These are phyloP conservation scores for Sarcophaga caerulescens DNA, from an alignment of 2,888 invertebrate species.

Conservation along the genomic window DNA sequence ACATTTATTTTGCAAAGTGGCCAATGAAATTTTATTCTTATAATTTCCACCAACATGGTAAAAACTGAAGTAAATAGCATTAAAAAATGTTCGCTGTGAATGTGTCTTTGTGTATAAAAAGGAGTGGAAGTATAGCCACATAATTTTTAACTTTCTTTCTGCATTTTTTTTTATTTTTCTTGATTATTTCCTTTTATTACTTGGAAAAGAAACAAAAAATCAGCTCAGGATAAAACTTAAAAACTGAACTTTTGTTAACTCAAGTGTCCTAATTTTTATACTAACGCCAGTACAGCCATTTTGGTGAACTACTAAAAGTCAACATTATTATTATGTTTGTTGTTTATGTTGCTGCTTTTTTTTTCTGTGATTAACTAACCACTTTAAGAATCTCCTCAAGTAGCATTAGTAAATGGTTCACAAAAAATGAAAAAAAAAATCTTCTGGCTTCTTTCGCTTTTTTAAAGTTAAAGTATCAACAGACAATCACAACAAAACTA, in stretches of 20 bases:
- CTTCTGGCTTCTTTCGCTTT: background rate
- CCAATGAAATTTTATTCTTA: background rate
- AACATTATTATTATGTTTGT: conserved; percentile 7
- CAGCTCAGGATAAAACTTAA: conserved; percentile 30
- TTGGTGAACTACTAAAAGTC: background rate
- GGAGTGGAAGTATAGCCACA: too few relatives aligned
- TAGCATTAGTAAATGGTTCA: conserved; percentile 31
- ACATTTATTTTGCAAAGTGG: background rate
- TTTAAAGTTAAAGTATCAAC: conserved; percentile 39
- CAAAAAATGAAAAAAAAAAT: too few relatives aligned
- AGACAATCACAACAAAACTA: conserved; percentile 10
- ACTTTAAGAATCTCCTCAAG: conserved; percentile 44
- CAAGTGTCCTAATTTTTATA: background rate
- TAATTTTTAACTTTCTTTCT: too few relatives aligned
- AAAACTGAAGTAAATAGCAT: too few relatives aligned
- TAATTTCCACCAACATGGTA: too few relatives aligned
- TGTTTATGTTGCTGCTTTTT: background rate
- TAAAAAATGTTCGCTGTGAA: too few relatives aligned
- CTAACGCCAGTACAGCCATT: too few relatives aligned
- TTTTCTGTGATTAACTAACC: conserved; percentile 41
- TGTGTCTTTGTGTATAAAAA: too few relatives aligned
- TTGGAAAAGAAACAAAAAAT: background rate
- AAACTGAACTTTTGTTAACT: conserved; percentile 4
- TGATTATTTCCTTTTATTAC: too few relatives aligned
- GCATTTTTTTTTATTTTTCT: too few relatives aligned